These are phyloP conservation scores for Mesitornis unicolor DNA, from an alignment of 2,113 vertebrate genomes.

Conservation along the genomic window DNA sequence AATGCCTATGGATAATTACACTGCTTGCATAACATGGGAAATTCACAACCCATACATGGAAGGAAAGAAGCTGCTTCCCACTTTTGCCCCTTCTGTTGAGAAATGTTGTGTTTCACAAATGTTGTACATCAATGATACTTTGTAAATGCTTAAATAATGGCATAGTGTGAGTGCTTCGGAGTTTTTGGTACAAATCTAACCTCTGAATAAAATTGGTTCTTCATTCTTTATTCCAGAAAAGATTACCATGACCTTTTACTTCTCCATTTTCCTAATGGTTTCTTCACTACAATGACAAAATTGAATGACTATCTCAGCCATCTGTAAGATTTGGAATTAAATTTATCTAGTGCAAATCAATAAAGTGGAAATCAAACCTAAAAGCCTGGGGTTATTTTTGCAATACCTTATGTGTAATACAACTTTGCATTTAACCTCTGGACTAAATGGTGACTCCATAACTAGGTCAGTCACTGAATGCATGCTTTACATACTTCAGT, in stretches of 20 bases:
- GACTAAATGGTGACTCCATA: neutral
- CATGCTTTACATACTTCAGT: neutral
- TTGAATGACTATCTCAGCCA: constrained; percentile 46
- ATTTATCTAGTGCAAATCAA: constrained; percentile 66
- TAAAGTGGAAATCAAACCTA: constrained; percentile 68
- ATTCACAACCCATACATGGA: fast-evolving
- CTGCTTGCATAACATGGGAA: neutral
- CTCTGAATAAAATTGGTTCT: constrained; percentile 49
- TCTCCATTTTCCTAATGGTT: constrained; percentile 67
- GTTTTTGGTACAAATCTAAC: constrained; percentile 10
- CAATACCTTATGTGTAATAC: constrained; percentile 5
- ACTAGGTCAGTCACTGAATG: neutral
- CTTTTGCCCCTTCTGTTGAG: neutral
- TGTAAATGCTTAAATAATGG: neutral
- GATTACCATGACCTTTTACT: constrained; percentile 21
- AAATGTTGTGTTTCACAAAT: neutral
- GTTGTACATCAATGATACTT: neutral
- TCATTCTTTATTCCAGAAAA: constrained; percentile 5
- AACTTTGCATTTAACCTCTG: constrained; percentile 49
- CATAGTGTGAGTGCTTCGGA: neutral
- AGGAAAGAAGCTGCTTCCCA: neutral
- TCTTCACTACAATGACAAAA: constrained; percentile 53
- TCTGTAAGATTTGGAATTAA: constrained; percentile 64
- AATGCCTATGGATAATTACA: neutral
- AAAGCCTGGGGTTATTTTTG: constrained; percentile 55